These are phyloP conservation scores for Metaphire vulgaris DNA, from an alignment of 1,140 invertebrate genomes.

Conservation along the genomic window DNA sequence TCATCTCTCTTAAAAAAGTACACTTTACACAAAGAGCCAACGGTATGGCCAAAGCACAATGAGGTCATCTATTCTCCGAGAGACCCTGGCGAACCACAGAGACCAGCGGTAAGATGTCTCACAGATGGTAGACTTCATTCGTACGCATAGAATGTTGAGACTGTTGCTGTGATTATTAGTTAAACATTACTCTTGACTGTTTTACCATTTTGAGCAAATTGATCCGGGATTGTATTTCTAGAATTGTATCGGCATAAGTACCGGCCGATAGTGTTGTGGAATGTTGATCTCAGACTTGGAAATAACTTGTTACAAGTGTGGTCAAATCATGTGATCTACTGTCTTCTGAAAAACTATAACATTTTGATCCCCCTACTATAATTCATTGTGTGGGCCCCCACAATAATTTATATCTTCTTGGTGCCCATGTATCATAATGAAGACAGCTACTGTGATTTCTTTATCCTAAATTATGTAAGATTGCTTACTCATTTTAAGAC, in stretches of 20 bases:
- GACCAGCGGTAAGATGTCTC: conserved; percentile 66
- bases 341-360: too few relatives aligned
- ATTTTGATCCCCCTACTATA: too few relatives aligned
- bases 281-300: too few relatives aligned
- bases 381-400: too few relatives aligned
- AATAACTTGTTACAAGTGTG: too few relatives aligned
- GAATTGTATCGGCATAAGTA: neutral
- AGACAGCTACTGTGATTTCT: neutral
- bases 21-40: conserved; percentile 19
- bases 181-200: neutral
- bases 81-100: conserved; percentile 62
- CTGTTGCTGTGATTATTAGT: neutral
- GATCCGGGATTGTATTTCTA: neutral
- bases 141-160: conserved; percentile 26
- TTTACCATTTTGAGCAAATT: neutral
- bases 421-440: neutral
- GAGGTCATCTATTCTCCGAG: conserved; percentile 72
- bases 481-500: neutral
- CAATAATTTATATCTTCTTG: neutral
- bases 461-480: neutral
- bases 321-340: too few relatives aligned
- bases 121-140: conserved; percentile 25
- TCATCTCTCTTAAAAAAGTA: neutral
- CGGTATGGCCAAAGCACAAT: conserved; percentile 57
- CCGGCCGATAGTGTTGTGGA: too few relatives aligned